phyloP scores from a whole-genome alignment of 2,797 vertebrate species.

The Bufotes viridis region DNA sequence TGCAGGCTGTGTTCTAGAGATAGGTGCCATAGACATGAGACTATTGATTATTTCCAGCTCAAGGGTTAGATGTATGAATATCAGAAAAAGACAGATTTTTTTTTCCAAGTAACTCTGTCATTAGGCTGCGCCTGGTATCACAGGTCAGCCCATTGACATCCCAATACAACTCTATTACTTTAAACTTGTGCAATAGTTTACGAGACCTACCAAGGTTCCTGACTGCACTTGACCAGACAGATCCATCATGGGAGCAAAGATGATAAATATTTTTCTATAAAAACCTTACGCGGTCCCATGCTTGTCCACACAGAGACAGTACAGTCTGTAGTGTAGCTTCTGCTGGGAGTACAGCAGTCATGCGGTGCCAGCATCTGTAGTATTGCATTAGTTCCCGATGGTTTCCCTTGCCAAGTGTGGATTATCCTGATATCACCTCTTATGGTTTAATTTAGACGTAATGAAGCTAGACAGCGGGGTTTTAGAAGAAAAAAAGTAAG shows the following conservation, averaged over 20 bases:
- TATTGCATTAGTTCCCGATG: not conserved
- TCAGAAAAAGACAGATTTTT: too few species aligned
- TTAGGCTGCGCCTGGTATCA: too few species aligned
- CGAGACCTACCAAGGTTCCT: not conserved
- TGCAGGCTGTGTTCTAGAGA: too few species aligned
- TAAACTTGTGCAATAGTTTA: not conserved
- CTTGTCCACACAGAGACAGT: not conserved
- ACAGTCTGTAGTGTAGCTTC: not conserved
- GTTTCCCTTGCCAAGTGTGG: constrained; percentile 16
- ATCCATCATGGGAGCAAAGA: not conserved
- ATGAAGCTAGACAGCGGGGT: not conserved
- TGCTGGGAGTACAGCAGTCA: not conserved
- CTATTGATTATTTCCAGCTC: too few species aligned
- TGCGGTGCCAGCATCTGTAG: not conserved
- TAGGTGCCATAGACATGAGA: too few species aligned
- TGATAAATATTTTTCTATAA: not conserved
- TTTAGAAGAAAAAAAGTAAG: not conserved
- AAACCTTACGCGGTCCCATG: not conserved
- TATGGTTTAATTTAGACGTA: constrained; percentile 19
- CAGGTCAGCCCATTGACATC: too few species aligned
- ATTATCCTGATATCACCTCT: constrained; percentile 33
- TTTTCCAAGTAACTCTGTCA: too few species aligned
- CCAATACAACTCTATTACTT: too few species aligned
- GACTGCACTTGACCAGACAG: not conserved
- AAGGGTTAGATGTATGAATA: too few species aligned